phyloP scores from a whole-genome alignment of 2,113 vertebrate genomes.

The Zosterops pallidus region DNA sequence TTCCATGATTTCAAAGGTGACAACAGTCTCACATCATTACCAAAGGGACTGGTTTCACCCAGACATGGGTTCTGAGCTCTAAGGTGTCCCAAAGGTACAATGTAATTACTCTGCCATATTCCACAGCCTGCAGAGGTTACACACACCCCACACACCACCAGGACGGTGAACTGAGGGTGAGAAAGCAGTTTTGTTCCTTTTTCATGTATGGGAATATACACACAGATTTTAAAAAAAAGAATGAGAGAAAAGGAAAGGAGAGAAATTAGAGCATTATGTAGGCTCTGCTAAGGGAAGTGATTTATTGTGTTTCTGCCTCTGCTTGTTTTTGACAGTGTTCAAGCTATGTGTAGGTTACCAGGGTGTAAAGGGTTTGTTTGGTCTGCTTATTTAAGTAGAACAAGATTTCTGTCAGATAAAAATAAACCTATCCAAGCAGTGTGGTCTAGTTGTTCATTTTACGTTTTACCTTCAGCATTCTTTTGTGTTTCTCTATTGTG shows the following conservation, averaged over 20 bases:
- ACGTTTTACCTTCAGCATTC: not conserved
- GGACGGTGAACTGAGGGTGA: not conserved
- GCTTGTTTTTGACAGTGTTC: not conserved
- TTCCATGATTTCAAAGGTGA: not conserved
- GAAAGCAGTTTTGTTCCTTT: not conserved
- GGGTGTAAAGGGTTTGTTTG: not conserved
- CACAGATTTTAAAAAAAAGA: fast-evolving
- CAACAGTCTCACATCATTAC: not conserved
- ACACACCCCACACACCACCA: not conserved
- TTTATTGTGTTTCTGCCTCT: not conserved
- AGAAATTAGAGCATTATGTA: not conserved
- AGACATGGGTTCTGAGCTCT: not conserved
- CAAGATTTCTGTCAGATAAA: not conserved
- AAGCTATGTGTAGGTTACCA: not conserved
- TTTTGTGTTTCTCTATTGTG: not conserved
- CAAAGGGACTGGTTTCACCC: not conserved
- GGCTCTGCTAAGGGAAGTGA: not conserved
- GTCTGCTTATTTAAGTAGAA: not conserved
- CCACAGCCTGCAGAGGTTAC: not conserved
- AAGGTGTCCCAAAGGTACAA: not conserved
- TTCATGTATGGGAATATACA: not conserved
- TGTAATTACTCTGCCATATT: not conserved
- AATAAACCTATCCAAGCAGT: not conserved
- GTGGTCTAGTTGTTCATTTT: not conserved
- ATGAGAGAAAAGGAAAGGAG: not conserved